Evolutionary conservation across 1,140 invertebrate genomes (phyloP).

Genomic region (Trachymyrmex cornetzi): DNA sequence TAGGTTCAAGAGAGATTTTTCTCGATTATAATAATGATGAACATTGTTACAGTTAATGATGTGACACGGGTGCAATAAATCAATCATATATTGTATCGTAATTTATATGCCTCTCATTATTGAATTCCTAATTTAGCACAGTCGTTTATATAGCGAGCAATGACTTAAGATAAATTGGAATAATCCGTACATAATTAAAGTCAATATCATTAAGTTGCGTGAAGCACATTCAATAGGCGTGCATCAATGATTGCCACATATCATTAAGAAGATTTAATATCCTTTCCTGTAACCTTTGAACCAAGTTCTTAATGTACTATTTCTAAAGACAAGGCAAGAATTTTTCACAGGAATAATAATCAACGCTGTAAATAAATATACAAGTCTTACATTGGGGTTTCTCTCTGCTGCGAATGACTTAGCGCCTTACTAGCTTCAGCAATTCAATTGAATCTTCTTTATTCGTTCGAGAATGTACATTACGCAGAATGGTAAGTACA

Average conservation of each 20-base stretch:
- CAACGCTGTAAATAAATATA: constrained; percentile 25
- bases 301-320: background rate
- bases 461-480: background rate
- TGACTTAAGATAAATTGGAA: constrained; percentile 40
- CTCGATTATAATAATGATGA: background rate
- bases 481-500: background rate
- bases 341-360: constrained; percentile 25
- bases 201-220: constrained; percentile 25
- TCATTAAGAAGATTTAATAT: constrained; percentile 51
- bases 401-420: background rate
- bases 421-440: background rate
- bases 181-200: constrained; percentile 50
- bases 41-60: background rate
- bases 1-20: too few species aligned
- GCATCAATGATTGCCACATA: background rate
- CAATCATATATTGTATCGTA: background rate
- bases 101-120: constrained; percentile 15
- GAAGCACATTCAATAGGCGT: background rate
- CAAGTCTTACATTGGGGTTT: background rate
- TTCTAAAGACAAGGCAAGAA: constrained; percentile 34
- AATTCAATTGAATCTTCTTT: constrained; percentile 40
- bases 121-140: constrained; percentile 22
- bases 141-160: constrained; percentile 34
- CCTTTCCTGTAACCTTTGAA: background rate
- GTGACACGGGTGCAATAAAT: constrained; percentile 4